These are phyloP conservation scores for Rhinogobius similis DNA, from an alignment of 2,113 vertebrate genomes.

Conservation along the genomic window DNA sequence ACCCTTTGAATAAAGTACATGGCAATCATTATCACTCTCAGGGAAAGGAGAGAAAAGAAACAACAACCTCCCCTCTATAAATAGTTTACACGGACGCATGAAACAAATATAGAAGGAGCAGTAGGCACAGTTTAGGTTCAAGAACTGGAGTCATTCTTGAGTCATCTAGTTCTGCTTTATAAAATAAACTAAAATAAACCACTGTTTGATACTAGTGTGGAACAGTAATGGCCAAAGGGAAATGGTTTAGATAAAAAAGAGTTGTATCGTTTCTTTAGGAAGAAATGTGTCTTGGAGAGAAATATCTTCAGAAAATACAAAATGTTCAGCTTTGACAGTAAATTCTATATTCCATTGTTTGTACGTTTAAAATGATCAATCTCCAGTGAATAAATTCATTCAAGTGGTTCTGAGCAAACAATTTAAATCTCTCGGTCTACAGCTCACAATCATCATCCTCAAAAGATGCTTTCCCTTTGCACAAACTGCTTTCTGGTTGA, in stretches of 20 bases:
- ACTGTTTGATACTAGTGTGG: not conserved
- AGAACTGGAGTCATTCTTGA: slow-evolving; percentile 16
- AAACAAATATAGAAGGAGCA: slow-evolving; percentile 1
- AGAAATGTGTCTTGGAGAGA: too few relatives aligned
- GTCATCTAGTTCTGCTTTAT: slow-evolving; percentile 9
- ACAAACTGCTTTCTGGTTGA: too few relatives aligned
- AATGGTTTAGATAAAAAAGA: not conserved
- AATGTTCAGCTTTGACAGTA: too few relatives aligned
- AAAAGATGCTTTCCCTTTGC: too few relatives aligned
- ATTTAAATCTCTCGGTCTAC: too few relatives aligned
- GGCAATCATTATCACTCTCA: not conserved
- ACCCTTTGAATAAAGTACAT: slow-evolving; percentile 20
- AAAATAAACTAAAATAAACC: slow-evolving; percentile 17
- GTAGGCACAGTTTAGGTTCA: not conserved
- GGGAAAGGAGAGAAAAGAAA: slow-evolving; percentile 11
- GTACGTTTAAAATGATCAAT: too few relatives aligned
- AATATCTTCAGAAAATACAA: too few relatives aligned
- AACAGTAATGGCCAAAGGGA: not conserved
- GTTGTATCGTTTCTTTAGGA: not conserved
- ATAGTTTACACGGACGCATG: not conserved
- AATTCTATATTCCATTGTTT: too few relatives aligned
- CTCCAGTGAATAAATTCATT: too few relatives aligned
- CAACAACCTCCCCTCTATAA: slow-evolving; percentile 1
- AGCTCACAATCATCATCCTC: too few relatives aligned
- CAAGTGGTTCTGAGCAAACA: too few relatives aligned